Conservation (phyloP, 2,113 vertebrate species). For the Erythrolamprus reginae region DNA sequence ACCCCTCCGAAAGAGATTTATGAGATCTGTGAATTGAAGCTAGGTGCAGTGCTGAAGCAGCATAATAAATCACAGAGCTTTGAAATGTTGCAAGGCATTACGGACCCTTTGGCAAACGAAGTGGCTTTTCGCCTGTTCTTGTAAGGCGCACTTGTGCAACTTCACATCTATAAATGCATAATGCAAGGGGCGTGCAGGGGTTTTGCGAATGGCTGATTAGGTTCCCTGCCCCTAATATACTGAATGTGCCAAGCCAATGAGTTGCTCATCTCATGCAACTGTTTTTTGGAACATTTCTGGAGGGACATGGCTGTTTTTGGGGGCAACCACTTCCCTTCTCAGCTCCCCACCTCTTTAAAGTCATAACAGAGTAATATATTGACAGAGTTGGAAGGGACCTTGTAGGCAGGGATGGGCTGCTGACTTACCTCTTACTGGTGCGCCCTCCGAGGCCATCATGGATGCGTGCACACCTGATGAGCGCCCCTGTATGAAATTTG, state of each 20-base stretch:
- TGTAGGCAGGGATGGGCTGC: too few relatives aligned
- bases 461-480: too few relatives aligned
- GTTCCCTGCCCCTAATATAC: neutral
- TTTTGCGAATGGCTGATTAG: neutral
- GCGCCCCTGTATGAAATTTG: too few relatives aligned
- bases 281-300: neutral
- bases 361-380: too few relatives aligned
- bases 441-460: too few relatives aligned
- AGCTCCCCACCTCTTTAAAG: neutral
- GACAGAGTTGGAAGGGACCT: too few relatives aligned
- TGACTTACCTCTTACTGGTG: too few relatives aligned
- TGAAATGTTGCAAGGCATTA: neutral
- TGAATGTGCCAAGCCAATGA: neutral
- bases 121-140: neutral
- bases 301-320: neutral
- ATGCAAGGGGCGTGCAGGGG: neutral
- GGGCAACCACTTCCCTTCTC: neutral
- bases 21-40: neutral
- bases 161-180: neutral
- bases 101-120: neutral
- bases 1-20: neutral
- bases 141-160: neutral
- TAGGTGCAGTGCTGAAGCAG: neutral
- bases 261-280: neutral
- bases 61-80: neutral